These are phyloP conservation scores for Betta splendens DNA, from an alignment of 2,797 vertebrate species.

Conservation along the genomic window DNA sequence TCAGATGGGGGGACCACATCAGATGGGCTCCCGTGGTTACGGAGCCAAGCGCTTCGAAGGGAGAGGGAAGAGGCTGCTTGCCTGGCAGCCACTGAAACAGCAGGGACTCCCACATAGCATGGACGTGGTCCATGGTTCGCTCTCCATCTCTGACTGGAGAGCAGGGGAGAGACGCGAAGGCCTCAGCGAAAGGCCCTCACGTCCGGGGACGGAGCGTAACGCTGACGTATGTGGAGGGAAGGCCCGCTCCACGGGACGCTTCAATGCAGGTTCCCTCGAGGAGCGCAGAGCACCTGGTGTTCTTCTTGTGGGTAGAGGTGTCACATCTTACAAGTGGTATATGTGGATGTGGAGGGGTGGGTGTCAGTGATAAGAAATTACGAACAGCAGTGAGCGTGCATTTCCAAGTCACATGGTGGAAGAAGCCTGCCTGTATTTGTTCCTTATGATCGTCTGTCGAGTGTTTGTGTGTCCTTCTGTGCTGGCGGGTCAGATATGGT, in stretches of 20 bases:
- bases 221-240: conserved; percentile 16
- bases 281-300: conserved; percentile 56
- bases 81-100: conserved; percentile 81
- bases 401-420: conserved; percentile 78
- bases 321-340: conserved; percentile 79
- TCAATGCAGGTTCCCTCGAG: conserved; percentile 27
- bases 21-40: conserved; percentile 77
- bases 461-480: conserved; percentile 86
- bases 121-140: conserved; percentile 74
- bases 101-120: conserved; percentile 82
- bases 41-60: conserved; percentile 70
- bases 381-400: conserved; percentile 76
- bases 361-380: conserved; percentile 75
- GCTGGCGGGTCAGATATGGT: conserved; percentile 82
- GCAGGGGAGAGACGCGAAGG: conserved; percentile 51
- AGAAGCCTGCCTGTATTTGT: conserved; percentile 76
- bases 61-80: conserved; percentile 76
- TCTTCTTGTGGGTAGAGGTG: conserved; percentile 71
- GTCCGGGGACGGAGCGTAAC: conserved; percentile 22
- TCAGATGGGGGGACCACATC: conserved; percentile 81
- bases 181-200: conserved; percentile 36
- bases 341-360: conserved; percentile 77
- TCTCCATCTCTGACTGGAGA: conserved; percentile 61
- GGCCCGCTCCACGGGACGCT: conserved; percentile 25
- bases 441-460: conserved; percentile 81